These are phyloP conservation scores for Scaptomyza graminum DNA, from an alignment of 1,140 invertebrate species.

Conservation along the genomic window DNA sequence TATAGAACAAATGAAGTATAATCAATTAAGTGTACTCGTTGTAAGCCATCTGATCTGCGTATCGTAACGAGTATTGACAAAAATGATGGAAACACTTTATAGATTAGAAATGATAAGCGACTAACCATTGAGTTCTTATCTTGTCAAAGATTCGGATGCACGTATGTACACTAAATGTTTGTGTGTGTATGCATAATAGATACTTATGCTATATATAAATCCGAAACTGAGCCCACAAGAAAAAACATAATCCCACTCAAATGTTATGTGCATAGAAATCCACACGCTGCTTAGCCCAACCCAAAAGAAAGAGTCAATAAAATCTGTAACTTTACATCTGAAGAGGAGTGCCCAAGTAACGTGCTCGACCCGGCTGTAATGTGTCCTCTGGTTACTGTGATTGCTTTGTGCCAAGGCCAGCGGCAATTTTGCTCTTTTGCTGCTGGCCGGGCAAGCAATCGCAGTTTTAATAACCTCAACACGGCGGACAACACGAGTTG, in stretches of 20 bases:
- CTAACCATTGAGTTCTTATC: constrained; percentile 13
- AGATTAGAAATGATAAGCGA: constrained; percentile 49
- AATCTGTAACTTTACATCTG: constrained; percentile 26
- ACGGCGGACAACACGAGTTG: constrained; percentile 11
- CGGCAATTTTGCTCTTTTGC: not conserved
- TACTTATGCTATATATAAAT: constrained; percentile 3
- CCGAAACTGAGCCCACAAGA: not conserved
- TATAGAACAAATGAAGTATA: not conserved
- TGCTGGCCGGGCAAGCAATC: constrained; percentile 39
- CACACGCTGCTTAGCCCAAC: not conserved
- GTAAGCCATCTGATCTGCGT: constrained; percentile 29
- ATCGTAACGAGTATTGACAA: constrained; percentile 58
- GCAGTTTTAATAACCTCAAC: constrained; percentile 60
- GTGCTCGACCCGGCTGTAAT: not conserved
- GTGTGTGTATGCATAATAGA: constrained; percentile 7
- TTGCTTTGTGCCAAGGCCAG: constrained; percentile 27
- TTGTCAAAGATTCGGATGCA: constrained; percentile 56
- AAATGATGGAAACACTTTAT: constrained; percentile 28
- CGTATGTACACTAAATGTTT: constrained; percentile 12
- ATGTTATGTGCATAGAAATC: constrained; percentile 4
- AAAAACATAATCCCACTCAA: constrained; percentile 36
- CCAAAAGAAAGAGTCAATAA: constrained; percentile 22
- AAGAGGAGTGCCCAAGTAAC: constrained; percentile 24
- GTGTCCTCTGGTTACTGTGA: constrained; percentile 36
- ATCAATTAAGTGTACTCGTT: constrained; percentile 1